Percentiles rank a stretch among this genome's conserved stretches.
Conservation (phyloP, 2,888 invertebrate genomes). For the Drosophila histrio region DNA sequence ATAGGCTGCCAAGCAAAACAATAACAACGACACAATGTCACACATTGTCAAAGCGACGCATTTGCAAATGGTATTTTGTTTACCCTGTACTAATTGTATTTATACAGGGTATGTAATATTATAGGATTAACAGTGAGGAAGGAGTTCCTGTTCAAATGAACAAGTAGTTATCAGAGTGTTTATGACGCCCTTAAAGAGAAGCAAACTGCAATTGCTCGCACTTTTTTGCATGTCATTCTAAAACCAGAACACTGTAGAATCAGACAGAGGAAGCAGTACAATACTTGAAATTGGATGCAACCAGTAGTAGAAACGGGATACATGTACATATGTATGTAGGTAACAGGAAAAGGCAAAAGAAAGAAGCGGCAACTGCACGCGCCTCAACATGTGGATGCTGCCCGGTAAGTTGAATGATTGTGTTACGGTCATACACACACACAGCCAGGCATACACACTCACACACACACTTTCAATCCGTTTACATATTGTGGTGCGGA, state of each 20-base stretch:
- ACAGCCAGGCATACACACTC: conserved; percentile 16
- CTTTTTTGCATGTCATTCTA: conserved; percentile 3
- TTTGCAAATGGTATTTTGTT: background rate
- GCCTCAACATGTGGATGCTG: conserved; percentile 75
- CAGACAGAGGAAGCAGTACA: background rate
- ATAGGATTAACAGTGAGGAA: background rate
- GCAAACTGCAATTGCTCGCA: background rate
- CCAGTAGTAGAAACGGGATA: conserved; percentile 13
- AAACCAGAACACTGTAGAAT: conserved; percentile 1
- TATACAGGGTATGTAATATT: background rate
- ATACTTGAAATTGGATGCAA: conserved; percentile 16
- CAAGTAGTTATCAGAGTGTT: background rate
- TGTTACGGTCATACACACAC: conserved; percentile 25
- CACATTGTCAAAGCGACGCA: conserved; percentile 1
- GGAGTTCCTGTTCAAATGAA: background rate
- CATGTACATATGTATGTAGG: conserved; percentile 6
- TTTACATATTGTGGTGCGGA: conserved; percentile 20
- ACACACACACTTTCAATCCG: conserved; percentile 14
- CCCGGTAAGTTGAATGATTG: conserved; percentile 60
- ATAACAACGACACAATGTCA: conserved; percentile 14
- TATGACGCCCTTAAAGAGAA: background rate
- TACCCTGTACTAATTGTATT: background rate
- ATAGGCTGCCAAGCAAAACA: conserved; percentile 37
- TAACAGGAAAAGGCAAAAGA: conserved; percentile 11
- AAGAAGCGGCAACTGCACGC: conserved; percentile 49